Conservation (phyloP, 2,113 vertebrate genomes). For the Pogona vitticeps region DNA sequence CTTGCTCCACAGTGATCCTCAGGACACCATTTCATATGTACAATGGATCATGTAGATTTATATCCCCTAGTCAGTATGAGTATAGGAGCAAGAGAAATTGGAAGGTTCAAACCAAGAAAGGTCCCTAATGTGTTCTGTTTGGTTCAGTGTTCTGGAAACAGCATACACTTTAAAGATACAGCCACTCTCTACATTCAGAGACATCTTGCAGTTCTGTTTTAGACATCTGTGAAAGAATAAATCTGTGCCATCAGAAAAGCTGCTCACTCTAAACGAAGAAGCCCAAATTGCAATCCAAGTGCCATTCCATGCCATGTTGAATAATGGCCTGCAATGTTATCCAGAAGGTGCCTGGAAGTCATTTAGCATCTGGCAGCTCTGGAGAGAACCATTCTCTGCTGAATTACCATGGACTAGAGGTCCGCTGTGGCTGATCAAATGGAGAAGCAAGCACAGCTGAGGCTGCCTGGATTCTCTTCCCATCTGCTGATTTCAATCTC, state of each 20-base stretch:
- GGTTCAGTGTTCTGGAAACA: not conserved
- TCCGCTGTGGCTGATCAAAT: not conserved
- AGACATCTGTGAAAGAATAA: not conserved
- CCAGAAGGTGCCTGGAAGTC: not conserved
- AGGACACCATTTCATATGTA: not conserved
- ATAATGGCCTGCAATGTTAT: not conserved
- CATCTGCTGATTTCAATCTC: not conserved
- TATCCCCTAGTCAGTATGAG: not conserved
- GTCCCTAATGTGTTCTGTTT: not conserved
- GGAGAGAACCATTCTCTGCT: not conserved
- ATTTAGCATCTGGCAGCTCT: not conserved
- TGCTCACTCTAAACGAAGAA: not conserved
- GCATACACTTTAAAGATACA: not conserved
- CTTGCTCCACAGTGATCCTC: not conserved
- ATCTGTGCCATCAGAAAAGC: not conserved
- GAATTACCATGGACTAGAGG: not conserved
- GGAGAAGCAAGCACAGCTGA: not conserved
- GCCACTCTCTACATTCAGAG: not conserved
- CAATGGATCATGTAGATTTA: not conserved
- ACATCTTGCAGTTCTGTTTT: not conserved
- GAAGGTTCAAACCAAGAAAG: not conserved
- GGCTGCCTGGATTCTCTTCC: not conserved
- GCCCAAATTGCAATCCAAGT: not conserved
- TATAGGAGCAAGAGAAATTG: no score
- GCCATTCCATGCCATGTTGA: not conserved